phyloP scores from a whole-genome alignment of 2,797 vertebrate genomes.

The Scarus forsteni region DNA sequence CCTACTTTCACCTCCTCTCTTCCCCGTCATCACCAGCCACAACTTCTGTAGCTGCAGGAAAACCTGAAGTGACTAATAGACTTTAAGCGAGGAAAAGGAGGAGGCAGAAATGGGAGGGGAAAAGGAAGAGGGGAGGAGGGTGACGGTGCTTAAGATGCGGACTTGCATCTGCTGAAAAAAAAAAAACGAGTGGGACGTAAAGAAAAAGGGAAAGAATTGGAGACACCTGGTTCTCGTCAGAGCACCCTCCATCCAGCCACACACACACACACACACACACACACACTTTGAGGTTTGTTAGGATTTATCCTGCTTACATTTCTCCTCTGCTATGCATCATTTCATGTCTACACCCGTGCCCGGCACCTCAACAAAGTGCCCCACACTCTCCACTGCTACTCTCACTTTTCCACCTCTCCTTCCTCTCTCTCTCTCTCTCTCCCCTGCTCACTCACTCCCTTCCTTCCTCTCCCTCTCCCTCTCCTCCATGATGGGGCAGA shows the following conservation, averaged over 20 bases:
- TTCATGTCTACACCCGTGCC: conserved; percentile 74
- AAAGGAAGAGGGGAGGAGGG: conserved; percentile 18
- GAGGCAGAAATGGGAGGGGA: conserved; percentile 46
- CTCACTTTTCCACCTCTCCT: conserved; percentile 70
- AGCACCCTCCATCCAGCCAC: conserved; percentile 59
- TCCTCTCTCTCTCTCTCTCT: conserved; percentile 20
- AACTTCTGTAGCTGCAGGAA: conserved; percentile 37
- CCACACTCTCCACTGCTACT: conserved; percentile 57
- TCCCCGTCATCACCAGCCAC: conserved; percentile 43
- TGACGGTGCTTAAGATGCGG: conserved; percentile 19
- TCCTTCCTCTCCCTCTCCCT: conserved; percentile 10
- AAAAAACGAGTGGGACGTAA: conserved; percentile 22
- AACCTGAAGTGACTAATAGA: conserved; percentile 59
- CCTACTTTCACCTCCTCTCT: conserved; percentile 39
- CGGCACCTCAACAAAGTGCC: conserved; percentile 71
- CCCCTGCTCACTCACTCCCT: background rate
- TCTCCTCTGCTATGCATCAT: conserved; percentile 80
- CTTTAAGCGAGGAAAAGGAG: conserved; percentile 39
- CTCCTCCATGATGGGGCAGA: conserved; percentile 70
- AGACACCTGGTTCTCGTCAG: conserved; percentile 84
- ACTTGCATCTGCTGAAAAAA: conserved; percentile 42
- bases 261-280: conserved; percentile 52
- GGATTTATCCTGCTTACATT: conserved; percentile 77
- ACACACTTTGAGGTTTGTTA: conserved; percentile 72
- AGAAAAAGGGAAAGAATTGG: conserved; percentile 63